Base-by-base conservation (phyloP, 1,140 invertebrate genomes). In the Diprion similis region DNA sequence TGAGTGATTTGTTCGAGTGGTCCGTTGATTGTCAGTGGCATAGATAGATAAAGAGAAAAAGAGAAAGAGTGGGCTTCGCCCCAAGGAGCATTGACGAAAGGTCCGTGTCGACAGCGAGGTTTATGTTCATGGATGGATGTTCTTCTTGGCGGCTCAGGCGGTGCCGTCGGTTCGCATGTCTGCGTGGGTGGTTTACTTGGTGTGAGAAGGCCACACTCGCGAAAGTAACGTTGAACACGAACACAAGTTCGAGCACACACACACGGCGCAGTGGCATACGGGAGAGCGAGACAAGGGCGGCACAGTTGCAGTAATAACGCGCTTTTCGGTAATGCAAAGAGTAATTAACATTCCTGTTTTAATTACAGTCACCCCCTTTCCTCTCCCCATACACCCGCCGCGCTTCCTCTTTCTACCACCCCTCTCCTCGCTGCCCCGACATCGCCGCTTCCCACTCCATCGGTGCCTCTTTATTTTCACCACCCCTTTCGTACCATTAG, bases 291-390 rank as follows among this genome's bases (percentile, higher is more conserved):
- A 45, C 17, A 68, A 45, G 66, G 66, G 6, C 17, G 37, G 37
- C 66, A 18, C 66, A 45, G 66, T 48, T 48, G 69, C 69, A 48
- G 69, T 37, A 70, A 70, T 70, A 70, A 70, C 69, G 69, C 59
- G 80, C 82, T 86, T 86, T 87, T 82, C 81, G 83, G 77, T 87
- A 87, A 84, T 84, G 85, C 83, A 85, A 86, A 86, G 83, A 82
- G 84, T 85, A 87, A 88, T 88, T 86, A 88, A 88, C 84, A 86
- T 88, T 87, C 84, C 83, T 81, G 82, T 85, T 88, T 86, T 86
- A 88, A 88, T 88, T 88, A 85, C 85, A 84, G 77, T 68, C 37
- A 18, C 66, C 66, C 66, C 66, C 66, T 37, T 9, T 6, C 10
- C 3, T 8, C 37, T 18, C 59, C 59, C 8, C 59, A 17, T 7